Evolutionary conservation across 30 jellyfish, hydroid and myxozoan species (phyloP), one percentile per base, ranked within the genome.

Genomic region (Pelagia noctiluca): DNA sequence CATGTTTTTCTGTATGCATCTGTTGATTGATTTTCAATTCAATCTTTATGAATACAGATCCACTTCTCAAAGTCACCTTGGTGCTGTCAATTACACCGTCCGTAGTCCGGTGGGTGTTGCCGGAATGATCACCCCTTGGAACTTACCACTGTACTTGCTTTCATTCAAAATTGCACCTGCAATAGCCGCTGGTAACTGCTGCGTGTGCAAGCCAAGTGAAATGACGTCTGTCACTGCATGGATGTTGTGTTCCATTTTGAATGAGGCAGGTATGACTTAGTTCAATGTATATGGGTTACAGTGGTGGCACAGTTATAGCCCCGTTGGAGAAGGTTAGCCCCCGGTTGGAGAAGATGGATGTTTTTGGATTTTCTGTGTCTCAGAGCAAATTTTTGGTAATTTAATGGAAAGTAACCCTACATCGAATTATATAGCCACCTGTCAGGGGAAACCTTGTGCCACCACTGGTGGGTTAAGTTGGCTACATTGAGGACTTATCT

Each of bases 121-220:
- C 23, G 98, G 98, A 11, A 89, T 46, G 50, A 85, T 90, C 23
- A 90, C 98, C 28, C 98, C 98, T 1, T 90, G 98, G 98, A 90
- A 90, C 33, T 82, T 90, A 24, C 98, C 98, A 28, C 70, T 90
- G 68, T 84, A 84, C 61, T 52, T 90, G 75, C 35, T 90, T 11
- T 60, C 96, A 31, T 85, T 84, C 74, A 90, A 90, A 50, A 62
- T 90, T 23, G 98, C 98, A 7, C 98, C 98, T 26, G 98, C 98
- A 3, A 81, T 90, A 16, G 98, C 94, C 0, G 92, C 96, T 50
- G 98, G 98, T 0, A 84, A 93, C 61, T 84, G 96, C 72, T 87
- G 78, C 36, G 83, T 90, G 2, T 85, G 89, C 57, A 90, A 90
- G 54, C 98, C 98, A 70, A 84, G 96, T 66, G 98, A 90, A 85